Evolutionary conservation across 2,888 invertebrate species (phyloP).

Genomic region (Caenorhabditis doughertyi): DNA sequence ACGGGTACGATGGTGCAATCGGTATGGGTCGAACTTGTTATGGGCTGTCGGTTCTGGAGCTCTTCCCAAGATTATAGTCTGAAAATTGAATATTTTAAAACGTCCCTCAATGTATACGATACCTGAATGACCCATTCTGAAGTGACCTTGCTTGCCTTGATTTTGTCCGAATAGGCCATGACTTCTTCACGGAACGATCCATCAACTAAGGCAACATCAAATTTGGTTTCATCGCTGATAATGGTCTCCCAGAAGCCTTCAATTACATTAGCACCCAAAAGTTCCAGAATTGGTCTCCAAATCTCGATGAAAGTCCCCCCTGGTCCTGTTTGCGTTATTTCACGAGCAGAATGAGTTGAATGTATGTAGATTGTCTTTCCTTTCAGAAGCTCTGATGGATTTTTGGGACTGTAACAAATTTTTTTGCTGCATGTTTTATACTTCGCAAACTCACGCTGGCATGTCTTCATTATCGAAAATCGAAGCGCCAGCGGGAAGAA

Average conservation of each 20-base stretch:
- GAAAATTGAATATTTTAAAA: not conserved
- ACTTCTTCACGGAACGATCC: constrained; percentile 79
- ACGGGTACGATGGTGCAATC: constrained; percentile 30
- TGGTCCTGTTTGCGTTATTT: constrained; percentile 33
- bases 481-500: constrained; percentile 78
- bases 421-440: not conserved
- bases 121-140: constrained; percentile 81
- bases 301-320: constrained; percentile 75
- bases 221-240: constrained; percentile 30
- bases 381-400: constrained; percentile 73
- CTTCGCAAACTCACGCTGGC: constrained; percentile 61
- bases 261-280: constrained; percentile 75
- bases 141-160: constrained; percentile 62
- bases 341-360: constrained; percentile 59
- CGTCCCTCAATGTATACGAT: no score
- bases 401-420: constrained; percentile 62
- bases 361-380: constrained; percentile 76
- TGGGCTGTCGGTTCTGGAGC: constrained; percentile 24
- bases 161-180: constrained; percentile 75
- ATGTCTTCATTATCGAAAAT: constrained; percentile 68
- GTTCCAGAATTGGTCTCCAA: constrained; percentile 79
- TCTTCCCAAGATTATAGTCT: constrained; percentile 47
- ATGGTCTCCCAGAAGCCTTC: constrained; percentile 24
- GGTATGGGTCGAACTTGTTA: constrained; percentile 45
- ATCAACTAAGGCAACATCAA: constrained; percentile 83